Evolutionary conservation across 2,888 invertebrate species (phyloP).

Genomic region (Caenorhabditis afra): DNA sequence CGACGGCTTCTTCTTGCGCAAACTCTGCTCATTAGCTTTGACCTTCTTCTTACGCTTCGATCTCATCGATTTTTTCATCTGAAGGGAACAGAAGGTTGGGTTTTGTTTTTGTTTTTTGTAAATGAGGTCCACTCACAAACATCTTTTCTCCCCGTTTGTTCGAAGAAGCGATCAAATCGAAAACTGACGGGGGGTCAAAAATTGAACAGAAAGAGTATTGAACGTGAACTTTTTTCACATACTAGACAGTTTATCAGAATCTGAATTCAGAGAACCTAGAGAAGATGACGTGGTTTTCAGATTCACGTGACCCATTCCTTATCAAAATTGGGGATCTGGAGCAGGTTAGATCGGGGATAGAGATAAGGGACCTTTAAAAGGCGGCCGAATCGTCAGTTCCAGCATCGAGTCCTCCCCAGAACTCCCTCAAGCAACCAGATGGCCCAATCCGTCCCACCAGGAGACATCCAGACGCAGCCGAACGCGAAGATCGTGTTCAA

Average conservation of each 20-base stretch:
- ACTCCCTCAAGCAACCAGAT: constrained; percentile 7
- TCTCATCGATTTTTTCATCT: constrained; percentile 28
- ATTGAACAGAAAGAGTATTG: too few relatives aligned
- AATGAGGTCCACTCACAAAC: background rate
- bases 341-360: too few relatives aligned
- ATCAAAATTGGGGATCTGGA: too few relatives aligned
- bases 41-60: constrained; percentile 29
- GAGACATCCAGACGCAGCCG: constrained; percentile 64
- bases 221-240: background rate
- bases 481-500: constrained; percentile 72
- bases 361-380: too few relatives aligned
- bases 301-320: too few relatives aligned
- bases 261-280: background rate
- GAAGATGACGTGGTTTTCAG: too few relatives aligned
- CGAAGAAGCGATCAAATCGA: too few relatives aligned
- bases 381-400: too few relatives aligned
- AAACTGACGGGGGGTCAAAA: too few relatives aligned
- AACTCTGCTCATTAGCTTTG: background rate
- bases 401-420: too few relatives aligned
- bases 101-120: too few relatives aligned
- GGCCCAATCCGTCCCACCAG: constrained; percentile 62
- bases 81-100: background rate
- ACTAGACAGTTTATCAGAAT: constrained; percentile 1
- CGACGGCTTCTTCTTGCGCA: constrained; percentile 7
- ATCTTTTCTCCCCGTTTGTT: too few relatives aligned